phyloP scores from a whole-genome alignment of 1,140 invertebrate species.

The Pygmarrhopalites habei region DNA sequence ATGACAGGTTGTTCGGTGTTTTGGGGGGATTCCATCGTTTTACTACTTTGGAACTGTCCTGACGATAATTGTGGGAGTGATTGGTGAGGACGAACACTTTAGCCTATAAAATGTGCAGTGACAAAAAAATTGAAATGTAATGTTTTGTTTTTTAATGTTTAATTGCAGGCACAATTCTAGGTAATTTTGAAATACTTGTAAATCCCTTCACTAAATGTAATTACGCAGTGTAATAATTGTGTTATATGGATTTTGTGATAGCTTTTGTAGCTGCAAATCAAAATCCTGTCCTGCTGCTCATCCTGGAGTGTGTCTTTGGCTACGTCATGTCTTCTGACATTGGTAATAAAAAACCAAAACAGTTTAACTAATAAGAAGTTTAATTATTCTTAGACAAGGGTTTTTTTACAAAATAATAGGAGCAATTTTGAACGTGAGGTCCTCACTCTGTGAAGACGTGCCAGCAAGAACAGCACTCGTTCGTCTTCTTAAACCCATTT shows the following conservation, averaged over 20 bases:
- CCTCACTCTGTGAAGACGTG: constrained; percentile 24
- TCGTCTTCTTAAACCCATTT: constrained; percentile 13
- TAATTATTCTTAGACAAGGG: not conserved
- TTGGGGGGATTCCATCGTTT: constrained; percentile 24
- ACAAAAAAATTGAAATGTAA: too few species aligned
- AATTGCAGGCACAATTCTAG: too few species aligned
- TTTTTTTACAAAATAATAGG: not conserved
- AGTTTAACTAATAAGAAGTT: too few species aligned
- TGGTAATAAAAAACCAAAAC: constrained; percentile 18
- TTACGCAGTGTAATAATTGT: too few species aligned
- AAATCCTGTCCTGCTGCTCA: constrained; percentile 1
- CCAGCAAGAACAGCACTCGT: constrained; percentile 12
- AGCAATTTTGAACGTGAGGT: not conserved
- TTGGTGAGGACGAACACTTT: too few species aligned
- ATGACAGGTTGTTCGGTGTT: not conserved
- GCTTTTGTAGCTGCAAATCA: constrained; percentile 19
- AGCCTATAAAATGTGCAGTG: too few species aligned
- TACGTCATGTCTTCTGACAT: constrained; percentile 32
- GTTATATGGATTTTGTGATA: constrained; percentile 5
- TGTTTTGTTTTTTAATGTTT: too few species aligned
- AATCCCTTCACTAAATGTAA: too few species aligned
- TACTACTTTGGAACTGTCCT: constrained; percentile 30
- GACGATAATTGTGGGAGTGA: constrained; percentile 12
- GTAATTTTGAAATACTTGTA: too few species aligned
- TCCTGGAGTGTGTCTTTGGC: constrained; percentile 27